A percentile compares a stretch with the other conserved stretches of the same genome.
Conservation (phyloP, 1,140 invertebrate species). For the Wasmannia auropunctata region DNA sequence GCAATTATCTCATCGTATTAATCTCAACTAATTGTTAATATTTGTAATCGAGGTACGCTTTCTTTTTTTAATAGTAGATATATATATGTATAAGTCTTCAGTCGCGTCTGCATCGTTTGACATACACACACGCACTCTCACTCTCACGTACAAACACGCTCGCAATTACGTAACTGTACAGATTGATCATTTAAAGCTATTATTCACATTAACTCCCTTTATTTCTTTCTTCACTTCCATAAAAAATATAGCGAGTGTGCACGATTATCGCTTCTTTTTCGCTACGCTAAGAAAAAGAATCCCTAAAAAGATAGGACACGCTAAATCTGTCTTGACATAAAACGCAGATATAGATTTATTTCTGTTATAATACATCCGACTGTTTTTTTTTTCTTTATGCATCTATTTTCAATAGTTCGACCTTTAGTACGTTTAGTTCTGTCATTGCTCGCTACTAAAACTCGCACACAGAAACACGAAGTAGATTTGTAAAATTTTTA, state of each 20-base stretch:
- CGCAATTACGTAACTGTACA: constrained; percentile 49
- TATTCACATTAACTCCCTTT: constrained; percentile 51
- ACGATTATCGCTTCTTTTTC: constrained; percentile 27
- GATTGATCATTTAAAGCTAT: constrained; percentile 52
- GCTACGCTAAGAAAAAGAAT: constrained; percentile 26
- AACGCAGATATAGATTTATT: constrained; percentile 14
- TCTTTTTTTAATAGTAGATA: constrained; percentile 13
- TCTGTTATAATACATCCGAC: constrained; percentile 7
- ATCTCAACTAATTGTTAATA: constrained; percentile 40
- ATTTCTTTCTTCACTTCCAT: constrained; percentile 38
- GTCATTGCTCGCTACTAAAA: not conserved
- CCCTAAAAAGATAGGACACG: not conserved
- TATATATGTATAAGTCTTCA: constrained; percentile 35
- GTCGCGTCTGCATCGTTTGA: constrained; percentile 1
- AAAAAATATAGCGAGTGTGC: constrained; percentile 56
- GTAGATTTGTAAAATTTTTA: not conserved
- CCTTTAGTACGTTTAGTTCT: not conserved
- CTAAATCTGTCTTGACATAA: constrained; percentile 31
- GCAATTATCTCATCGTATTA: constrained; percentile 18
- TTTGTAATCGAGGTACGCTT: constrained; percentile 38
- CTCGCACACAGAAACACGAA: not conserved
- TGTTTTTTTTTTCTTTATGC: constrained; percentile 7
- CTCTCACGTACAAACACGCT: constrained; percentile 43
- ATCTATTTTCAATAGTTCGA: not conserved
- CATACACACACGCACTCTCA: not conserved